Evolutionary conservation across 2,797 vertebrate genomes (phyloP), one percentile per base, ranked within the genome.

Genomic region (Pseudotriccus pelzelni): DNA sequence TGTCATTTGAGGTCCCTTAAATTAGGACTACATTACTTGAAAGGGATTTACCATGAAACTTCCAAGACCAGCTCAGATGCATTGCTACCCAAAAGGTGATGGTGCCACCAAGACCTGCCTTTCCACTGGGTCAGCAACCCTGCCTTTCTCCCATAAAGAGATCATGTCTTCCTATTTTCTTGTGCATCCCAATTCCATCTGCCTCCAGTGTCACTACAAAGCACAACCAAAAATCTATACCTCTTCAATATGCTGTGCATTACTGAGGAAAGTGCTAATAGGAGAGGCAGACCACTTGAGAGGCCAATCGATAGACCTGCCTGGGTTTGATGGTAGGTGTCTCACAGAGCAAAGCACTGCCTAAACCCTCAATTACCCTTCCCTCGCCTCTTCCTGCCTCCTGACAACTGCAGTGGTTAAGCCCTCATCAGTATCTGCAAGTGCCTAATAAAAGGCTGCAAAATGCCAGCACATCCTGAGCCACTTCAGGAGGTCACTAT

Each of bases 361-460:
- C 90, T 94, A 78, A 95, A 88, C 74, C 83, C 91, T 95, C 94
- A 96, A 96, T 96, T 97, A 96, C 64, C 50, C n/a, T 90, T 70
- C 75, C 66, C 75, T 82, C 8, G 2, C 64, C n/a, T 81, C 55
- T 87, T 80, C 47, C 87, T 83, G 60, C 52, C 76, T 90, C 53
- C 85, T 92, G 94, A 93, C 81, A 91, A 1, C 56, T 2, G 0
- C 49, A 3, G 22, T 3, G 4, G 52, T 89, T 79, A 84, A 93
- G 37, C 28, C 69, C 75, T 86, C 76, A 88, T 93, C 77, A 73
- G 55, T n/a, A 46, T 59, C 77, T 32, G 7, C 37, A 49, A 79
- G 76, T 56, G 52, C 75, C 59, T 94, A 95, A 97, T 95, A 69
- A 89, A 92, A 94, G 89, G 55, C 94, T 94, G 68, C 50, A 74